Percentiles rank a stretch among this genome's conserved stretches.
Conservation (phyloP, 2,113 vertebrate genomes). For the Miniopterus natalensis region DNA sequence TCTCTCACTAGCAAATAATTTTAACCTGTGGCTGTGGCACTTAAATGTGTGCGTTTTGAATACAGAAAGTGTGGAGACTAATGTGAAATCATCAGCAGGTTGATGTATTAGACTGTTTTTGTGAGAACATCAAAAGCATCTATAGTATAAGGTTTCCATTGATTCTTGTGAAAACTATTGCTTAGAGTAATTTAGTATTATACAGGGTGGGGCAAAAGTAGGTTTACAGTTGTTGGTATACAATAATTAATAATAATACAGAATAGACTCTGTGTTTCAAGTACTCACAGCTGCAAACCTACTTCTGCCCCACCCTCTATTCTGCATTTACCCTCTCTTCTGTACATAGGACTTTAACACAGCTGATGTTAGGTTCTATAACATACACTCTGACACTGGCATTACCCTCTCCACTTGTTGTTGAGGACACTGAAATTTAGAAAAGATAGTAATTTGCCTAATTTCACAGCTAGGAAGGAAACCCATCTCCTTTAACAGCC, state of each 20-base stretch:
- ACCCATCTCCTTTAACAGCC: neutral
- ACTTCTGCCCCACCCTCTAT: neutral
- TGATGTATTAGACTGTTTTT: conserved; percentile 4
- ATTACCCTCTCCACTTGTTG: neutral
- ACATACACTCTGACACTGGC: neutral
- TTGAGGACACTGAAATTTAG: neutral
- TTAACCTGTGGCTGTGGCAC: neutral
- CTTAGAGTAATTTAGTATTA: neutral
- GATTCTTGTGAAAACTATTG: neutral
- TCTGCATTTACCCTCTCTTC: neutral
- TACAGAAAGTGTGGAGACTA: neutral
- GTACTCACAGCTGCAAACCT: neutral
- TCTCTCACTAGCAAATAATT: neutral
- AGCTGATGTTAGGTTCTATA: neutral
- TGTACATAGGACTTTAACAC: conserved; percentile 29
- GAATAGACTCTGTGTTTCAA: neutral
- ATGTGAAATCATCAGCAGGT: neutral
- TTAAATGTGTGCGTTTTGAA: conserved; percentile 34
- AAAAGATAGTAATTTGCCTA: conserved; percentile 5
- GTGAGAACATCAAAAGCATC: neutral
- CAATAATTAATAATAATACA: neutral
- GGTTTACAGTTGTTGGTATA: neutral
- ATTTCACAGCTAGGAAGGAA: neutral
- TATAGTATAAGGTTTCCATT: neutral
- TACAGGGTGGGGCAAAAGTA: neutral